A percentile compares a stretch with the other conserved stretches of the same genome.
These are phyloP conservation scores for Thymelicus acteon DNA, from an alignment of 2,888 invertebrate genomes.

Conservation along the genomic window DNA sequence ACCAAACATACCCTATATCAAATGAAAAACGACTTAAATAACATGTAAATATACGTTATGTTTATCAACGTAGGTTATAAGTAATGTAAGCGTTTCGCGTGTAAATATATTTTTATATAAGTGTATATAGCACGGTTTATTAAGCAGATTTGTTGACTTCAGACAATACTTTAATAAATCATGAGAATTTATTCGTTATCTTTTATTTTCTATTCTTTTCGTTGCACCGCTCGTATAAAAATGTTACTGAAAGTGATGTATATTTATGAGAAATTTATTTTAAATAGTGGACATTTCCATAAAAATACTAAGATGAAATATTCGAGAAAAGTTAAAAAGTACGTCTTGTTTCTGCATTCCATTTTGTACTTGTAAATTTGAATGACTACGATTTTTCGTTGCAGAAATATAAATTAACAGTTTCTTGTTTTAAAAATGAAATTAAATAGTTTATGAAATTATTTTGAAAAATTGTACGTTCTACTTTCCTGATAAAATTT, in stretches of 20 bases:
- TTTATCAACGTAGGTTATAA: slow-evolving; percentile 54
- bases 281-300: too few relatives aligned
- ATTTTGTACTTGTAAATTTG: too few relatives aligned
- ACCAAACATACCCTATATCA: slow-evolving; percentile 73
- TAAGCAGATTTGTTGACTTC: slow-evolving; percentile 64
- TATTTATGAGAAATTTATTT: too few relatives aligned
- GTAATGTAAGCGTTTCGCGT: slow-evolving; percentile 56
- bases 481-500: too few relatives aligned
- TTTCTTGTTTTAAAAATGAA: too few relatives aligned
- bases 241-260: not conserved
- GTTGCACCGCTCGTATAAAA: not conserved
- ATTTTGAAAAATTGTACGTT: too few relatives aligned
- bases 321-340: too few relatives aligned
- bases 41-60: slow-evolving; percentile 44
- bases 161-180: slow-evolving; percentile 66
- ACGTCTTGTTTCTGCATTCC: too few relatives aligned
- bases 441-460: too few relatives aligned
- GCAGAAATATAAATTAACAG: too few relatives aligned
- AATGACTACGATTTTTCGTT: too few relatives aligned
- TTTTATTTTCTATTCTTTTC: slow-evolving; percentile 47
- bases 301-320: too few relatives aligned
- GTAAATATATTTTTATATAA: slow-evolving; percentile 71
- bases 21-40: slow-evolving; percentile 43
- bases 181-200: slow-evolving; percentile 48
- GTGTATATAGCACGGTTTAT: slow-evolving; percentile 59